phyloP scores from a whole-genome alignment of 2,888 invertebrate genomes.

The Tridacna gigas region DNA sequence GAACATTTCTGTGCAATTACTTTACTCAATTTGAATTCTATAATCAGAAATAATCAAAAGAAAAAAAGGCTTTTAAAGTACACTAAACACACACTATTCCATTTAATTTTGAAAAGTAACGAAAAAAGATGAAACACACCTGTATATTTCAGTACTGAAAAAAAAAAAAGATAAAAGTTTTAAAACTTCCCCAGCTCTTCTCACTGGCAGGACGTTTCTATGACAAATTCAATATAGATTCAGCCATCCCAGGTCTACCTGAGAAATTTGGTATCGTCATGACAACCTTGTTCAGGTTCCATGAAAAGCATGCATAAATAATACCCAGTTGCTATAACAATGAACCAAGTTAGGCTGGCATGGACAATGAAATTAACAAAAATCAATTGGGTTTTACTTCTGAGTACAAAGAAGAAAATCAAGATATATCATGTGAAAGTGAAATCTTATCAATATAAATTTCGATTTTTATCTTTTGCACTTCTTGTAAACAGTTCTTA shows the following conservation, averaged over 20 bases:
- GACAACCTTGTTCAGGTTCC: conserved; percentile 74
- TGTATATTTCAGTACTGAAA: neutral
- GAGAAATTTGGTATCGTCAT: conserved; percentile 75
- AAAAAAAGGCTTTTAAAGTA: too few species aligned
- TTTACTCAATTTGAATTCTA: too few species aligned
- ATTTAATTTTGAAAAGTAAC: too few species aligned
- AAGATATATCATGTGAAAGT: too few species aligned
- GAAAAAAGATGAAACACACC: too few species aligned
- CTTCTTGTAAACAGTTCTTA: too few species aligned
- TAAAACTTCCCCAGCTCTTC: neutral
- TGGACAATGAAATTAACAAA: conserved; percentile 73
- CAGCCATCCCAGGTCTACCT: conserved; percentile 55
- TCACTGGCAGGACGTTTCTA: conserved; percentile 17
- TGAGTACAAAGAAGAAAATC: neutral
- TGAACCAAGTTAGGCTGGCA: conserved; percentile 66
- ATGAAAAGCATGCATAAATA: conserved; percentile 79
- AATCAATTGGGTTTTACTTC: conserved; percentile 65
- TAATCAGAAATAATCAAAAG: too few species aligned
- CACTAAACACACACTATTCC: too few species aligned
- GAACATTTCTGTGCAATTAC: too few species aligned
- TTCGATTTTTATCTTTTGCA: too few species aligned
- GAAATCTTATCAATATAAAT: too few species aligned
- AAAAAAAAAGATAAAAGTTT: conserved; percentile 5
- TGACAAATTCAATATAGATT: conserved; percentile 26
- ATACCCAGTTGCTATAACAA: conserved; percentile 79